phyloP scores from a whole-genome alignment of 2,113 vertebrate species.

The Pelodiscus sinensis region DNA sequence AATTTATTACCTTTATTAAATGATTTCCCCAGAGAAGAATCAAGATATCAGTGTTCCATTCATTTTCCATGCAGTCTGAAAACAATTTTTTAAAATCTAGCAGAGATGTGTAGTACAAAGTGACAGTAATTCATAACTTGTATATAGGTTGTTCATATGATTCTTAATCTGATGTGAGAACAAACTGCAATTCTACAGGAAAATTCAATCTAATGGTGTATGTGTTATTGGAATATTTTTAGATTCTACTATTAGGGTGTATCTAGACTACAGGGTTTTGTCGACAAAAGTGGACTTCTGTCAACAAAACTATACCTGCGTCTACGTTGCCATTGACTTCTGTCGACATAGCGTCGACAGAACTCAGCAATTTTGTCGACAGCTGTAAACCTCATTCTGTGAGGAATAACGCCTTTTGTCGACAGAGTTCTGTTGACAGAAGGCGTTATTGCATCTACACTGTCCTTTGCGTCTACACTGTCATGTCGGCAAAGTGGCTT shows the following conservation, averaged over 20 bases:
- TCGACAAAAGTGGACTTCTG: no score
- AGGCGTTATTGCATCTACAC: no score
- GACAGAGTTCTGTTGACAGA: no score
- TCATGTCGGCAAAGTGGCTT: no score
- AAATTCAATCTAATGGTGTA: neutral
- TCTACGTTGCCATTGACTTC: no score
- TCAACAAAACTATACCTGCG: no score
- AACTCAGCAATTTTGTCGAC: no score
- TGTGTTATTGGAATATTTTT: neutral
- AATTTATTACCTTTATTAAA: neutral
- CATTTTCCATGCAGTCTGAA: neutral
- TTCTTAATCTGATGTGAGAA: neutral
- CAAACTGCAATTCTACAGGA: neutral
- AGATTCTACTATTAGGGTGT: neutral
- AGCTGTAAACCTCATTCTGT: no score
- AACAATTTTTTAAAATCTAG: neutral
- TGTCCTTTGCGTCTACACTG: no score
- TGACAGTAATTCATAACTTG: neutral
- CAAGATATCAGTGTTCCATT: neutral
- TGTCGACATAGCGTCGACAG: no score
- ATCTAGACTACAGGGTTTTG: no score
- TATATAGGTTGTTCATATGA: neutral
- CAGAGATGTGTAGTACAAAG: neutral
- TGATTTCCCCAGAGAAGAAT: slow-evolving; percentile 6
- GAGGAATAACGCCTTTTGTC: no score